Base-by-base conservation (phyloP, 2,888 invertebrate genomes). In the Ephialtes manifestator region DNA sequence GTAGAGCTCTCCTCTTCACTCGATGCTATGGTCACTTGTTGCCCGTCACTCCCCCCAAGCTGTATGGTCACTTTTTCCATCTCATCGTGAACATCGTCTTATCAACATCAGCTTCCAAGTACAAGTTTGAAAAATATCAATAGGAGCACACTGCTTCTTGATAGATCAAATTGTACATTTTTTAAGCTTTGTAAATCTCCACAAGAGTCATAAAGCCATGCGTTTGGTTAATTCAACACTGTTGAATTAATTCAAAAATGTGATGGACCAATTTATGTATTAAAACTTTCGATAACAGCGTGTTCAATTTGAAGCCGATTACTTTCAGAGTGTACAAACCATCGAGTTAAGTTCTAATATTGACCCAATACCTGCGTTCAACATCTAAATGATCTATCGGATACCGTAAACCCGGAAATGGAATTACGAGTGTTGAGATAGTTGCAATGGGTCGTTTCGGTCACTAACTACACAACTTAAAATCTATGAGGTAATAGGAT, bases 11-110 rank as follows among this genome's bases (percentile, higher is more conserved):
- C 53, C 72, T 81, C 80, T 79, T 81, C 74, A 81, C 76, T 79
- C 82, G 77, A 78, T 76, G 60, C 43, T 71, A 77, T 84, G 90
- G 81, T 84, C 86, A 84, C 86, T 91, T 91, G 89, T 92, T 92
- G 92, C 92, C 92, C 89, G 84, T 90, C 90, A 90, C 90, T 91
- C 91, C 90, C 91, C 90, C 89, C 39, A 35, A 39, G 39, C 51
- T 51, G 55, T 13, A 55, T 60, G 89, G 81, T 89, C 87, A 88
- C 89, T 87, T 90, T 91, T 90, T 89, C 90, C 87, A 87, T 89
- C 85, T 84, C n/a, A 55, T 20, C 10, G 15, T 39, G n/a, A 46
- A 70, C 53, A 71, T 55, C 24, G n/a, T 43, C 13, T 48, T 35
- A 39, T 71, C 55, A 24, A 11, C 55, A 15, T 13, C 13, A 28